Evolutionary conservation across 2,888 invertebrate species (phyloP).

Genomic region (Callosobruchus maculatus): DNA sequence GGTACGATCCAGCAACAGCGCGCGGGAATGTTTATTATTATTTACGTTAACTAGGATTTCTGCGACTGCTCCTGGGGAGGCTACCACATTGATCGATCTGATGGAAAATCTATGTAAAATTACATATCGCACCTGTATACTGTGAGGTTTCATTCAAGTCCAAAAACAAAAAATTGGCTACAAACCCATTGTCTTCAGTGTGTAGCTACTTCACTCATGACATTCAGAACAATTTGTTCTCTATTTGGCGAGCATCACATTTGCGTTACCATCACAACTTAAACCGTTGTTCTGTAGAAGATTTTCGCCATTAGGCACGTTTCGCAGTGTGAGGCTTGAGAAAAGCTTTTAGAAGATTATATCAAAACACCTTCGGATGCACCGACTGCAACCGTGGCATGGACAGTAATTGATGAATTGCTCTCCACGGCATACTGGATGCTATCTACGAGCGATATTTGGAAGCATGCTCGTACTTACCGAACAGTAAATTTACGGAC

Average conservation of each 20-base stretch:
- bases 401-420: not conserved
- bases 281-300: not conserved
- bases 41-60: no score
- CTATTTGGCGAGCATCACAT: not conserved
- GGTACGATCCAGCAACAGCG: no score
- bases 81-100: no score
- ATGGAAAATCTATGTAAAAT: no score
- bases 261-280: not conserved
- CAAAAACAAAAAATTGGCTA: no score
- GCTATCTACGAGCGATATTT: not conserved
- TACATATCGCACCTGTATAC: no score
- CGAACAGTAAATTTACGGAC: not conserved
- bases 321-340: not conserved
- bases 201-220: no score
- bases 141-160: no score
- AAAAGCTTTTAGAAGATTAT: not conserved
- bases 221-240: no score
- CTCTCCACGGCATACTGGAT: not conserved
- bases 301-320: not conserved
- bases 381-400: not conserved
- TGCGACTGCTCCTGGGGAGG: no score
- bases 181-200: no score
- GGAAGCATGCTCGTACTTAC: not conserved
- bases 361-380: not conserved
- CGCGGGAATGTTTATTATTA: no score